Evolutionary conservation across 92 coral and sea anemone species (phyloP).

Genomic region (Desmophyllum pertusum): DNA sequence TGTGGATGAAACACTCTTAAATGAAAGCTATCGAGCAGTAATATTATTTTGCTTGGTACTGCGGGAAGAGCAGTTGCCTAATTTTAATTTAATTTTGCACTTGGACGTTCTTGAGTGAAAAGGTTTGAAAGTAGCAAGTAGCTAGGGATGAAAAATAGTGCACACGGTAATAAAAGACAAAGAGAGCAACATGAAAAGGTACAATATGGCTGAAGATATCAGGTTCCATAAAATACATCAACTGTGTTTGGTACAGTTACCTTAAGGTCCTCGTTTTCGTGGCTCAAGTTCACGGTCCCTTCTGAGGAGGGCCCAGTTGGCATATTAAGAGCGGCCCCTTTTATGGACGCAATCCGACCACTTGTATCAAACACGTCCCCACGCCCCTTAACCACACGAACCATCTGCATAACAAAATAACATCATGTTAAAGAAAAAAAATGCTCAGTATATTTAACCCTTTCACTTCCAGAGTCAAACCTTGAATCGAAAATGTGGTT

Average conservation of each 20-base stretch:
- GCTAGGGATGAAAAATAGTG: too few relatives aligned
- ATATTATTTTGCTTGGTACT: background rate
- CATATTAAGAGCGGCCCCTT: conserved; percentile 71
- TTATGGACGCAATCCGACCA: conserved; percentile 81
- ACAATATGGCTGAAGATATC: background rate
- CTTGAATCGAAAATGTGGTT: too few relatives aligned
- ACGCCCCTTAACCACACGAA: conserved; percentile 82
- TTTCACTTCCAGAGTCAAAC: too few relatives aligned
- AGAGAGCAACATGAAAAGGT: background rate
- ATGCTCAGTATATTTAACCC: background rate
- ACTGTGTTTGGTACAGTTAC: conserved; percentile 19
- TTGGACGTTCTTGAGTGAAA: too few relatives aligned
- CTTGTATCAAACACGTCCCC: conserved; percentile 86
- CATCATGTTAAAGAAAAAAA: background rate
- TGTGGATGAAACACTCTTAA: background rate
- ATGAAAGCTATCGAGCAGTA: background rate
- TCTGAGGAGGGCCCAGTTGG: conserved; percentile 57
- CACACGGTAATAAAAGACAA: background rate
- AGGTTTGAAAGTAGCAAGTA: too few relatives aligned
- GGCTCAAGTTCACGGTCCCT: conserved; percentile 74
- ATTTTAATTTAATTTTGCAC: too few relatives aligned
- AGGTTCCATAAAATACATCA: background rate
- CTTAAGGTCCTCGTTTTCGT: conserved; percentile 86
- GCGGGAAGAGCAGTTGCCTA: too few relatives aligned
- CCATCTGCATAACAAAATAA: conserved; percentile 44